These are phyloP conservation scores for Acrobasis repandana DNA, from an alignment of 2,888 invertebrate species.

Conservation along the genomic window DNA sequence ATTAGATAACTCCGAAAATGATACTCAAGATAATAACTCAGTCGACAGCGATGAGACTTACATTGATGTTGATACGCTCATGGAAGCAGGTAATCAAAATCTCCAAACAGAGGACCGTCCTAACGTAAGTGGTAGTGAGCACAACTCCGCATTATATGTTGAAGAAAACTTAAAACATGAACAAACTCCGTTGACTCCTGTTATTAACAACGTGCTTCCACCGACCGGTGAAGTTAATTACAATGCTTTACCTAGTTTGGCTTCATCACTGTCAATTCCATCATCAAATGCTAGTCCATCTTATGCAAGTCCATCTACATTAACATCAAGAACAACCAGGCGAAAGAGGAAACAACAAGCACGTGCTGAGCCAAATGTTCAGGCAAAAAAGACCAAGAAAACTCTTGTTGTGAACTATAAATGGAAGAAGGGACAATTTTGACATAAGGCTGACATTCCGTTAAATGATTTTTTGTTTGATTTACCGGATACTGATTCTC, in stretches of 20 bases:
- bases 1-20: conserved; percentile 24
- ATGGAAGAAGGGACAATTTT: conserved; percentile 22
- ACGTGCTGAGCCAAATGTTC: conserved; percentile 15
- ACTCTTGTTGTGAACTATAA: conserved; percentile 22
- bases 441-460: conserved; percentile 26
- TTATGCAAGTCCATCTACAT: conserved; percentile 22
- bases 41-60: conserved; percentile 12
- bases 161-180: conserved; percentile 23
- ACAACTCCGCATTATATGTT: conserved; percentile 23
- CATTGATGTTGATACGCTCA: not conserved
- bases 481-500: too few relatives aligned
- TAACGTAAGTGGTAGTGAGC: not conserved
- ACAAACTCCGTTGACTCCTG: conserved; percentile 21
- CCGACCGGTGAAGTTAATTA: conserved; percentile 18
- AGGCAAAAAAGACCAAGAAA: conserved; percentile 24
- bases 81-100: not conserved
- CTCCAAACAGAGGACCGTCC: not conserved
- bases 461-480: conserved; percentile 22
- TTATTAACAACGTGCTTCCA: conserved; percentile 27
- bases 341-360: conserved; percentile 18
- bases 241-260: conserved; percentile 20
- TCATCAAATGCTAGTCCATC: conserved; percentile 15
- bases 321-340: conserved; percentile 26
- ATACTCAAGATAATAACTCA: conserved; percentile 17
- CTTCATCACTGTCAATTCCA: conserved; percentile 22